phyloP scores from a whole-genome alignment of 2,113 vertebrate species.

The Mobula hypostoma region DNA sequence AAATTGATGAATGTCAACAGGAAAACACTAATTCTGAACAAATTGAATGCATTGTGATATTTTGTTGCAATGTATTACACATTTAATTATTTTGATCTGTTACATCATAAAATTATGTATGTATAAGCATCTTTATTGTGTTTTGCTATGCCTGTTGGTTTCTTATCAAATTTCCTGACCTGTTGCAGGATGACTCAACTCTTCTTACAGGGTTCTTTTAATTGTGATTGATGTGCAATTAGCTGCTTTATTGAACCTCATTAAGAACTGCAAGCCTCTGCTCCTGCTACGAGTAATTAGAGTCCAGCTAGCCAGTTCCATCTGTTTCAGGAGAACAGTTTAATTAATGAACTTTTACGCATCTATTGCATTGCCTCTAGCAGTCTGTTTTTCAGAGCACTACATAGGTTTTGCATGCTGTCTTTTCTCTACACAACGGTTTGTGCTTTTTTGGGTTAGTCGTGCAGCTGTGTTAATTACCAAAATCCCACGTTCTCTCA shows the following conservation, averaged over 20 bases:
- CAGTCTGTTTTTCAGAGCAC: constrained; percentile 71
- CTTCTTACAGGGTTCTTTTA: constrained; percentile 59
- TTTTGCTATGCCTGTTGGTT: constrained; percentile 41
- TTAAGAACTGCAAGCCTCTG: constrained; percentile 68
- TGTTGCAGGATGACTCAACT: constrained; percentile 57
- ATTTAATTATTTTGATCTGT: constrained; percentile 26
- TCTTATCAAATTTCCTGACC: constrained; percentile 58
- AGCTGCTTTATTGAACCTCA: constrained; percentile 69
- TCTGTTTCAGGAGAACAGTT: constrained; percentile 85
- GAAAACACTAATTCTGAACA: not conserved
- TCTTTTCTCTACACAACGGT: constrained; percentile 63
- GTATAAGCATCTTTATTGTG: constrained; percentile 32
- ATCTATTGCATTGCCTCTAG: constrained; percentile 68
- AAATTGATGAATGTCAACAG: not conserved
- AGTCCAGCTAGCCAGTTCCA: constrained; percentile 84
- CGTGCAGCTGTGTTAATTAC: constrained; percentile 60
- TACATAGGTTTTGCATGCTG: constrained; percentile 68
- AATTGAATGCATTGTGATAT: constrained; percentile 19
- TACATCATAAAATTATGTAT: constrained; percentile 18
- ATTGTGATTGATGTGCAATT: constrained; percentile 70
- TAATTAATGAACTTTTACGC: constrained; percentile 94
- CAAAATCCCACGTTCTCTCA: constrained; percentile 50
- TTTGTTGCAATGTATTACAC: not conserved
- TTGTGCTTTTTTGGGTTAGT: constrained; percentile 48
- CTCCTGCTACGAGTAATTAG: constrained; percentile 80